Base-by-base conservation (phyloP, 2,797 vertebrate species). In the Poecilia wingei region DNA sequence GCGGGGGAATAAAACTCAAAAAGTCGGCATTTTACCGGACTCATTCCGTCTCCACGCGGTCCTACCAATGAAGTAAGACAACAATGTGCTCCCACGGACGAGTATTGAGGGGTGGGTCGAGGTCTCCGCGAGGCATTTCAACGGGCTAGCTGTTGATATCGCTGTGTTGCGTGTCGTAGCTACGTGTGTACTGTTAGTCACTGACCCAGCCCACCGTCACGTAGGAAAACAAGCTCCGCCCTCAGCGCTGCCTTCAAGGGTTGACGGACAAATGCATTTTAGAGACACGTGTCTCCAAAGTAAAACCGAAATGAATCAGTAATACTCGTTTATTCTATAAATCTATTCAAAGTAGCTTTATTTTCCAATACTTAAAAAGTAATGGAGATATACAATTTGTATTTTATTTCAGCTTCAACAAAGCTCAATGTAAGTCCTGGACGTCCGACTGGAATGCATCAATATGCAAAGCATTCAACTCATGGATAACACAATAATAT, bases 151-250 rank as follows among this genome's bases (percentile, higher is more conserved):
- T 61, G 74, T 85, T 28, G 66, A 76, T 78, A 83, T 72, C 78
- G 31, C 22, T 55, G 59, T 75, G 77, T 59, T 87, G 91, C 89
- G 93, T 94, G 92, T 93, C 93, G 92, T 89, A 89, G 88, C 80
- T 90, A 33, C 0, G 77, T 82, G 78, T 86, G 81, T 39, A 84
- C 79, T 82, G 79, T 70, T 84, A 71, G 78, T 74, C 79, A 47
- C n/a, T 51, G 85, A 25, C 1, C 78, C 82, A 28, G 78, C 89
- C 91, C 69, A 72, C 82, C 41, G 10, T 90, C 89, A 93, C 90
- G 89, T 90, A 6, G 9, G 0, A 25, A 0, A 16, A 18, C 33
- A 82, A 80, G 82, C 83, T 1, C 81, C 87, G 79, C 90, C 93
- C 64, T 4, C 0, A 0, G 36, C 5, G 90, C 0, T 47, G 77